Evolutionary conservation across 2,797 vertebrate species (phyloP).

Genomic region (Ceryle rudis): DNA sequence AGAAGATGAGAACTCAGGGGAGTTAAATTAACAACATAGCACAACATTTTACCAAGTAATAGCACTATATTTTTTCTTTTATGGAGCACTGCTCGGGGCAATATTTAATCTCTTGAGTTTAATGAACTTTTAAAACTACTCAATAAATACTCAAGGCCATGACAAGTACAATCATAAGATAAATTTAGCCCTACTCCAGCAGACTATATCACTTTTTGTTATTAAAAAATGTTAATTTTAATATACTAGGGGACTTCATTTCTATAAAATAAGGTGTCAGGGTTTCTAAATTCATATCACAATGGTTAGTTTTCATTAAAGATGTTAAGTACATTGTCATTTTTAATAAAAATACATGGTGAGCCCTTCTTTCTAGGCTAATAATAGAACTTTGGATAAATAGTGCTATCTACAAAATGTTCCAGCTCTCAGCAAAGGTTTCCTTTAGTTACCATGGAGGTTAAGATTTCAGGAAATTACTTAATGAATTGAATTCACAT

Average conservation of each 20-base stretch:
- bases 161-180: conserved; percentile 77
- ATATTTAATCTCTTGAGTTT: conserved; percentile 82
- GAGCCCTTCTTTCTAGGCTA: conserved; percentile 21
- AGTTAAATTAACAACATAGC: conserved; percentile 78
- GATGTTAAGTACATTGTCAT: conserved; percentile 66
- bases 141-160: conserved; percentile 78
- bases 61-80: conserved; percentile 80
- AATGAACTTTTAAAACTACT: conserved; percentile 85
- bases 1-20: conserved; percentile 75
- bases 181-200: conserved; percentile 71
- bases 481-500: conserved; percentile 25
- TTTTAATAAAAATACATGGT: conserved; percentile 66
- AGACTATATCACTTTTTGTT: conserved; percentile 76
- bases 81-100: conserved; percentile 76
- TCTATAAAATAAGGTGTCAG: conserved; percentile 70
- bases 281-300: conserved; percentile 37
- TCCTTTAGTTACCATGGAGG: neutral
- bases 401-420: conserved; percentile 23
- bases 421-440: conserved; percentile 43
- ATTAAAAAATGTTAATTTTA: conserved; percentile 82
- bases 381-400: conserved; percentile 66
- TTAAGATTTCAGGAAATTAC: neutral
- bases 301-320: conserved; percentile 52
- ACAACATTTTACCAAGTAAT: conserved; percentile 80
- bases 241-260: conserved; percentile 70